phyloP scores from a whole-genome alignment of 2,888 invertebrate genomes.

The Julus scanicus region DNA sequence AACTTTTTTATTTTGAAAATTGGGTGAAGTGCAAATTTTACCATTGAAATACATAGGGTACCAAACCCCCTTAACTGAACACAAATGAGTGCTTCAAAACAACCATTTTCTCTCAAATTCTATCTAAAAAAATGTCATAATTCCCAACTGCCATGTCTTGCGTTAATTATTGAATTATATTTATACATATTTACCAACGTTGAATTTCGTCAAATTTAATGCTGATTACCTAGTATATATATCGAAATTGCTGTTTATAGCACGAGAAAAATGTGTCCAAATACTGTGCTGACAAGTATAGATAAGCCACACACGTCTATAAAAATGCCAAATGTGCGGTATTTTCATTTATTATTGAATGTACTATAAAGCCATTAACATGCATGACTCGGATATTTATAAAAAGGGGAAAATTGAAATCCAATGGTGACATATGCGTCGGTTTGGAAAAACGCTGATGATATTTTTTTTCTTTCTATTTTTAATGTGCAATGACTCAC shows the following conservation, averaged over 20 bases:
- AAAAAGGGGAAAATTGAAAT: background rate
- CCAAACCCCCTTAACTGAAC: no score
- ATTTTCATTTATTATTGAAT: constrained; percentile 38
- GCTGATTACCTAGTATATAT: no score
- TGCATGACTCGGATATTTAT: background rate
- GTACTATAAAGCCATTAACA: background rate
- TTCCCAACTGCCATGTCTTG: no score
- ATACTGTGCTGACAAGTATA: background rate
- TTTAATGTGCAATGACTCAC: background rate
- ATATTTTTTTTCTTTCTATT: background rate
- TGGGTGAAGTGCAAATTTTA: no score
- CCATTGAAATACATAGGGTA: no score
- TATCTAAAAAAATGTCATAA: no score
- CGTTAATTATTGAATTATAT: no score
- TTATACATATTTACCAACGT: no score
- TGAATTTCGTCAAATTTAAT: no score
- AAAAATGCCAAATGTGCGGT: background rate
- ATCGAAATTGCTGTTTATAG: background rate
- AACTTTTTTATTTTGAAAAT: no score
- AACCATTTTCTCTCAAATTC: no score
- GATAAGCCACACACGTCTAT: background rate
- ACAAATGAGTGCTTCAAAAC: no score
- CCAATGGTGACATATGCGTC: background rate
- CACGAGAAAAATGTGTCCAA: background rate
- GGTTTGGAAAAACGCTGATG: background rate